Evolutionary conservation across 1,140 invertebrate species (phyloP), one percentile per base, ranked within the genome.

Genomic region (Monomorium pharaonis): DNA sequence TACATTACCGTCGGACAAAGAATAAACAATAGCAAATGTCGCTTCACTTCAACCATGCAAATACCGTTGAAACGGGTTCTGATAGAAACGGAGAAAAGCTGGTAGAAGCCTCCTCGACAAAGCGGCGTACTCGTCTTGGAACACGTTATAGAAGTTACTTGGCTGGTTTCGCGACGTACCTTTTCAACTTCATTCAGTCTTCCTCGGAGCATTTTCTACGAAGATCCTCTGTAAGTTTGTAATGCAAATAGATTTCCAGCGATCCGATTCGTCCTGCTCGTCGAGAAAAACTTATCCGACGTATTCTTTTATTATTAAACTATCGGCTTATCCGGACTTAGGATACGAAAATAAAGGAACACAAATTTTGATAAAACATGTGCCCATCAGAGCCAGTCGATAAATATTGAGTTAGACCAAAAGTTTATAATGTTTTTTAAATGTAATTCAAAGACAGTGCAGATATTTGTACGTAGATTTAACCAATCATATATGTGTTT

Each of bases 181-280:
- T 83, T 74, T 83, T 56, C 78, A 74, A 83, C 78, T 83, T 74
- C 67, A 83, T 83, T 83, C 67, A 33, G 67, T 74, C 67, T 74
- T 83, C 67, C 54, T 27, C 14, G 10, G 54, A 83, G 78, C 78
- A 74, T 83, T 83, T 83, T 83, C 78, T 83, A 10, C 51, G n/a
- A 44, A 83, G 78, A 83, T 72, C 65, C 14, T 14, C 27, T 58
- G 78, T 83, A 83, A 83, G 78, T 83, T 83, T 83, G 67, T 72
- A 83, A 83, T 83, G 67, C 78, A 83, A 83, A 83, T 83, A 83
- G 78, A 83, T 83, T 83, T 74, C 69, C 51, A 74, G 51, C 67
- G 51, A 83, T 83, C 78, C 51, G 78, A 83, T 83, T 83, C 78
- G 37, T 74, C 24, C 62, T 80, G 44, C 62, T 80, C 30, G n/a